Base-by-base conservation (phyloP, 1,140 invertebrate species). In the Eumeta japonica region DNA sequence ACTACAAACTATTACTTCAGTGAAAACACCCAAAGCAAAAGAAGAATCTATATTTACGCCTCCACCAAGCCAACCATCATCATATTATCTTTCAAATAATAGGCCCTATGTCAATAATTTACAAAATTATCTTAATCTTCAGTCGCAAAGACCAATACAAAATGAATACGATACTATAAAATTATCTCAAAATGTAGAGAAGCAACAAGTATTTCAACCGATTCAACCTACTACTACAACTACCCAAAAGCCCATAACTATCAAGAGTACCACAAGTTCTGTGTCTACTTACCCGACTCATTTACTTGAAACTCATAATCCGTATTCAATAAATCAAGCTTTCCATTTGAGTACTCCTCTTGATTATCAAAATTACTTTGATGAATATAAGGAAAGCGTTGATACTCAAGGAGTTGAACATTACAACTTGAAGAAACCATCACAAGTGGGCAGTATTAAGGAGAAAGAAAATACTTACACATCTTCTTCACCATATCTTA, bases 281-380 rank as follows among this genome's bases (percentile, higher is more conserved):
- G 46, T 59, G 5, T 57, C 71, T 5, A 70, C 60, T 4, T 59
- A 60, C 35, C 46, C 62, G 1, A 62, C 55, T 45, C 58, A 65
- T 42, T 37, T 75, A 33, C 39, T 74, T 19, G 63, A 73, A 50
- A 66, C 71, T 3, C 71, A 77, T 16, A 75, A 77, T 49, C 68
- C 72, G 3, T 75, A 68, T 37, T 67, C 63, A 2, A 74, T 75
- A 31, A 76, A 76, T 46, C 68, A 75, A 49, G 71, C 65, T 4
- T 75, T 75, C 48, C 60, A 68, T 43, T 64, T 71, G 33, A 75
- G 62, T 37, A 71, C 64, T 33, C 66, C 72, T 15, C 52, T 72
- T 33, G 72, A 75, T 34, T 67, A 68, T 41, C 66, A 70, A 27
- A 70, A 58, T 31, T 63, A 59, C 37, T 64, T 65, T 28, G 64